Conservation (phyloP, 2,113 vertebrate species). For the Cyanoramphus novaezelandiae region DNA sequence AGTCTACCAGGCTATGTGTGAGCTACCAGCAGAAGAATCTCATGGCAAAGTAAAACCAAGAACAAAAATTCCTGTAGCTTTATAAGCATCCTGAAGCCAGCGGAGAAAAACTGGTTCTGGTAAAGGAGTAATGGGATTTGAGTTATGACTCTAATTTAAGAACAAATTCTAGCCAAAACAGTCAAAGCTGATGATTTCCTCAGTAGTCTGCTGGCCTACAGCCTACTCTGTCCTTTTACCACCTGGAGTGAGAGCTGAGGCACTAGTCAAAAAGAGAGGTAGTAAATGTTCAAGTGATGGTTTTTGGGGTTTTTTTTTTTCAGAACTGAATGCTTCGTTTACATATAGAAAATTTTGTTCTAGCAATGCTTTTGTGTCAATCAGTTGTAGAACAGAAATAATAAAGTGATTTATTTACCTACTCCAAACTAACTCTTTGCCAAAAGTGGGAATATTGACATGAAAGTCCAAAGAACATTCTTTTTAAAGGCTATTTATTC, state of each 20-base stretch:
- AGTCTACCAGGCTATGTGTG: neutral
- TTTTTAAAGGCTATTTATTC: neutral
- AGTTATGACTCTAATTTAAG: neutral
- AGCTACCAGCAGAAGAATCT: neutral
- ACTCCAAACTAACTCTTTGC: neutral
- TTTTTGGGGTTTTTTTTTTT: neutral
- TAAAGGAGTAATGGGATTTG: neutral
- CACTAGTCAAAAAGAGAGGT: neutral
- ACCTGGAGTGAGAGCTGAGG: neutral
- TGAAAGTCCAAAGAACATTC: neutral
- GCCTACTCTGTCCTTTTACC: neutral
- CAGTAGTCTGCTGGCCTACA: neutral
- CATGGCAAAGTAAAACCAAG: neutral
- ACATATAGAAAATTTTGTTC: neutral
- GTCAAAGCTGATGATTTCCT: neutral
- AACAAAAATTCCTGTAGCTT: neutral
- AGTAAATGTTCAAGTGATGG: neutral
- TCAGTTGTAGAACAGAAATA: neutral
- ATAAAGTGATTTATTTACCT: neutral
- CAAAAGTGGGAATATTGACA: neutral
- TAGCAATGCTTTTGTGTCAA: neutral
- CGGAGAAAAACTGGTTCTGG: neutral
- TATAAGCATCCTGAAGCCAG: neutral
- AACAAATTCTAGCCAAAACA: neutral
- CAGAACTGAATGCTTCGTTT: neutral